A percentile compares a stretch with the other conserved stretches of the same genome.
phyloP scores from a whole-genome alignment of 2,888 invertebrate species.

The Meganola albula region DNA sequence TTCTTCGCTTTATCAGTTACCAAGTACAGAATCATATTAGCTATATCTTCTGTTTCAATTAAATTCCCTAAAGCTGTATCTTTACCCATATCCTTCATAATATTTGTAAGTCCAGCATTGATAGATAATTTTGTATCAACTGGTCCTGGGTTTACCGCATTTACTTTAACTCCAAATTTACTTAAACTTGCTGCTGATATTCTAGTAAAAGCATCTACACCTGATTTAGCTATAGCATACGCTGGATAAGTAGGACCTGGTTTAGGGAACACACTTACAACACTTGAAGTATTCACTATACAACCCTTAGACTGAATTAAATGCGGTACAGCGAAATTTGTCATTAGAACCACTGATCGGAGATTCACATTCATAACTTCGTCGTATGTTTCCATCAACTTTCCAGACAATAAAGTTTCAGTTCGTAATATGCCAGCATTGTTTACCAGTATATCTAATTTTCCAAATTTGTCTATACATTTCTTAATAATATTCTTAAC shows the following conservation, averaged over 20 bases:
- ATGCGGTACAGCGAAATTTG: conserved; percentile 27
- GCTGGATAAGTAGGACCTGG: conserved; percentile 70
- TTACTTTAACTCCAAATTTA: conserved; percentile 83
- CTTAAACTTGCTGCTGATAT: conserved; percentile 80
- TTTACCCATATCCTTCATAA: too few relatives aligned
- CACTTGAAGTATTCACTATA: conserved; percentile 36
- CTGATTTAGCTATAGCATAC: conserved; percentile 35
- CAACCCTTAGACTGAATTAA: conserved; percentile 34
- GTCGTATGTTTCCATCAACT: conserved; percentile 26
- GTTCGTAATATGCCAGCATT: conserved; percentile 33
- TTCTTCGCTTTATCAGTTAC: conserved; percentile 36
- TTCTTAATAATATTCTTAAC: conserved; percentile 25
- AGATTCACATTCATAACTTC: conserved; percentile 31
- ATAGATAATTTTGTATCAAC: conserved; percentile 66
- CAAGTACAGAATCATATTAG: conserved; percentile 29
- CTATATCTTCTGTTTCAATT: conserved; percentile 17
- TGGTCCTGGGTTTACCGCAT: conserved; percentile 33
- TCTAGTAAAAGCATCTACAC: conserved; percentile 34
- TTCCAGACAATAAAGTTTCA: conserved; percentile 14
- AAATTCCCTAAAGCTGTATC: conserved; percentile 14
- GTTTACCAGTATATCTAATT: conserved; percentile 37
- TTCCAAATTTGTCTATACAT: conserved; percentile 31
- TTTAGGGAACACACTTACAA: conserved; percentile 65
- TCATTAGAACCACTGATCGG: conserved; percentile 25
- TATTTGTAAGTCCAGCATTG: too few relatives aligned